Evolutionary conservation across 1,140 invertebrate species (phyloP).

Genomic region (Drosophila suzukii): DNA sequence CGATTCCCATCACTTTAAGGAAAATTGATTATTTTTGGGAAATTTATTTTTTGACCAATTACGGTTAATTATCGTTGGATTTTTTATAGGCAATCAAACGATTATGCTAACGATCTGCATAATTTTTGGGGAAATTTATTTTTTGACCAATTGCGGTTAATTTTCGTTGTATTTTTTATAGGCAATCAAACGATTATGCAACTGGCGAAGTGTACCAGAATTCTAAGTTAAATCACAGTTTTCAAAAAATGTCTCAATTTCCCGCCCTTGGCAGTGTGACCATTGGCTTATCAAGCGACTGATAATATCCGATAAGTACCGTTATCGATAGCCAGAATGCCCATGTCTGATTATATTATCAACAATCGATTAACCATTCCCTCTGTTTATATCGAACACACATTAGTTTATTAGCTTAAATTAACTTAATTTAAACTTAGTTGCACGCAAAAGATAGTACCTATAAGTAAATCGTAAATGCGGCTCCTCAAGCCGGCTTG

Average conservation of each 20-base stretch:
- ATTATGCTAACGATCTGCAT: too few relatives aligned
- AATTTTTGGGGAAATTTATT: too few relatives aligned
- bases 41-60: too few relatives aligned
- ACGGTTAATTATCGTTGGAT: too few relatives aligned
- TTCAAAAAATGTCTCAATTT: neutral
- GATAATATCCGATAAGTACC: neutral
- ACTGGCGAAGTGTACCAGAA: too few relatives aligned
- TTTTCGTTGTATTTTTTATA: too few relatives aligned
- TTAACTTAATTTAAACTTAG: neutral
- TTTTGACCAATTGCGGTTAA: too few relatives aligned
- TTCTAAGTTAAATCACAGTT: neutral
- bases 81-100: too few relatives aligned
- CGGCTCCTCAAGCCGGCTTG: conserved; percentile 46
- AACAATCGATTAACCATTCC: neutral
- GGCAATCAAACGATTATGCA: too few relatives aligned
- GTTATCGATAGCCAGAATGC: neutral
- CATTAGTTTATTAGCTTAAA: conserved; percentile 2
- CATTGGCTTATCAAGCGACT: neutral
- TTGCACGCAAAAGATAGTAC: neutral
- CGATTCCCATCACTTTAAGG: too few relatives aligned
- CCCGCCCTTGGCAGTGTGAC: neutral
- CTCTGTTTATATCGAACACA: neutral
- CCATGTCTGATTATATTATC: neutral
- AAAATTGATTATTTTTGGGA: too few relatives aligned
- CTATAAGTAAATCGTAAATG: conserved; percentile 8